Evolutionary conservation across 2,888 invertebrate genomes (phyloP).

Genomic region (Cheilosia urbana): DNA sequence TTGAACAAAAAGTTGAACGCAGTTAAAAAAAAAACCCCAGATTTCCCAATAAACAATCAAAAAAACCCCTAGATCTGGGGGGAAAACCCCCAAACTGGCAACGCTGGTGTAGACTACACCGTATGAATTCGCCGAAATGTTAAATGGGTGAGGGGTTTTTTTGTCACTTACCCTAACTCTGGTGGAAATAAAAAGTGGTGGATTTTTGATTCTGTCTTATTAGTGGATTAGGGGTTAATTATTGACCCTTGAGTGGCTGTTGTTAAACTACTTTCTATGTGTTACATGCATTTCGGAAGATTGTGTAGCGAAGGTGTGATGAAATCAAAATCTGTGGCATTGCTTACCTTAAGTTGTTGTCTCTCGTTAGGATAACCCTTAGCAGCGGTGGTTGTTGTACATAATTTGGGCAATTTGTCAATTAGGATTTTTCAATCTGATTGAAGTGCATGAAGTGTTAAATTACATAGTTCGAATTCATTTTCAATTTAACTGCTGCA

Average conservation of each 20-base stretch:
- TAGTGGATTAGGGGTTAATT: constrained; percentile 41
- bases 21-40: no score
- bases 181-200: neutral
- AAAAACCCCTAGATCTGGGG: no score
- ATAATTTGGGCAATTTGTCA: neutral
- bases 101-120: no score
- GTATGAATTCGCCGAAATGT: constrained; percentile 38
- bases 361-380: neutral
- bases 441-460: constrained; percentile 6
- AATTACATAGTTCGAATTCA: constrained; percentile 26
- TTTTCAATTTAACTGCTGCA: neutral
- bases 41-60: no score
- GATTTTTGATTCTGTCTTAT: neutral
- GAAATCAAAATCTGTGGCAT: neutral
- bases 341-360: neutral
- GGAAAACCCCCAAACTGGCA: no score
- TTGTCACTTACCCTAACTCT: neutral
- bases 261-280: constrained; percentile 2
- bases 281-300: neutral
- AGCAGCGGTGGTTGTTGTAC: neutral
- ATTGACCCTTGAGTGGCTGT: constrained; percentile 39
- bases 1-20: no score
- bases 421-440: neutral
- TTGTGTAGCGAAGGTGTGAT: neutral
- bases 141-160: neutral